Conservation (phyloP, 1,140 invertebrate genomes). For the Pentalonia nigronervosa region DNA sequence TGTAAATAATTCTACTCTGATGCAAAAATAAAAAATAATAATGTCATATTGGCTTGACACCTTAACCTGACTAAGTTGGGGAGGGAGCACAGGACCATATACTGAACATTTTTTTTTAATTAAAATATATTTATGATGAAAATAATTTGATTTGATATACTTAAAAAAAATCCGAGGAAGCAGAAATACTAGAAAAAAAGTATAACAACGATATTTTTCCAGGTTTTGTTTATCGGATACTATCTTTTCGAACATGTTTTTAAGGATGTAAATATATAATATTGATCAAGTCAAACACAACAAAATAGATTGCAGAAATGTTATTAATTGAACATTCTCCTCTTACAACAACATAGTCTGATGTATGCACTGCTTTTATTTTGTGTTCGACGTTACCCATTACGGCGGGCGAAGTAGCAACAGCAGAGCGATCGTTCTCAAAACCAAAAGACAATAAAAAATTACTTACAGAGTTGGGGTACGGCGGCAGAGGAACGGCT, state of each 20-base stretch:
- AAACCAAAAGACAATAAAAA: neutral
- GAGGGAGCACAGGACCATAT: too few relatives aligned
- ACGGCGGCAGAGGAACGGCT: neutral
- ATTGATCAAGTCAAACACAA: neutral
- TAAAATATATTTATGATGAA: too few relatives aligned
- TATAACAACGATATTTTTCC: neutral
- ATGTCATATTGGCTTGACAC: too few relatives aligned
- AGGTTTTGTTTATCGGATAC: neutral
- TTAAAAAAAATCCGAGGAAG: too few relatives aligned
- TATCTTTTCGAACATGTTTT: neutral
- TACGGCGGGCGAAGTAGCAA: neutral
- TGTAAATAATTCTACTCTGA: too few relatives aligned
- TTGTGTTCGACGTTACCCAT: neutral
- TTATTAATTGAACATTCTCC: too few relatives aligned
- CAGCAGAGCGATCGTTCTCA: neutral
- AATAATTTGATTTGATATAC: too few relatives aligned
- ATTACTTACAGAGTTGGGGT: neutral
- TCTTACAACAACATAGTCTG: neutral
- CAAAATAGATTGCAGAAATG: too few relatives aligned
- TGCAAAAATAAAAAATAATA: too few relatives aligned
- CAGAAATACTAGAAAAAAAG: too few relatives aligned
- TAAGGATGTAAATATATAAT: neutral
- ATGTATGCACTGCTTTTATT: slow-evolving; percentile 8
- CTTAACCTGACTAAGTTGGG: too few relatives aligned
- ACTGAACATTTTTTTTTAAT: too few relatives aligned